phyloP scores from a whole-genome alignment of 2,888 invertebrate species.

The Shargacucullia verbasci region DNA sequence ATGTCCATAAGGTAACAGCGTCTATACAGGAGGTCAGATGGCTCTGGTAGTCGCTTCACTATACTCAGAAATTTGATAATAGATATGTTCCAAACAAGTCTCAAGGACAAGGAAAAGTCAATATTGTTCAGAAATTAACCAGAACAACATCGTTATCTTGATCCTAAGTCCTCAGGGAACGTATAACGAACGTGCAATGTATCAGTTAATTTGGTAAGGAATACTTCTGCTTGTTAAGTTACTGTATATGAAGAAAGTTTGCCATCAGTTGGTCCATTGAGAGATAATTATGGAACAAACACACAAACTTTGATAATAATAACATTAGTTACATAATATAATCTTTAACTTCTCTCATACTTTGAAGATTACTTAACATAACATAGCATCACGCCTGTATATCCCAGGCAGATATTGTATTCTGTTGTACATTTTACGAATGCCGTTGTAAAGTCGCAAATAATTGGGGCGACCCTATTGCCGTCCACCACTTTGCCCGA shows the following conservation, averaged over 20 bases:
- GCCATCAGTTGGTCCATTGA: conserved; percentile 1
- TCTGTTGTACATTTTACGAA: too few relatives aligned
- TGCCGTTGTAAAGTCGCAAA: too few relatives aligned
- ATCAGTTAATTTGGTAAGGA: too few relatives aligned
- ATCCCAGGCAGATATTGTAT: too few relatives aligned
- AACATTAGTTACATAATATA: not conserved
- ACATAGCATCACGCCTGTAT: too few relatives aligned
- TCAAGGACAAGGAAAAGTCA: not conserved
- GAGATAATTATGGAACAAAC: not conserved
- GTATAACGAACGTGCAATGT: too few relatives aligned
- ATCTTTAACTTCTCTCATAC: not conserved
- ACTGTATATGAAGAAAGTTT: conserved; percentile 24
- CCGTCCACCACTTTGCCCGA: too few relatives aligned
- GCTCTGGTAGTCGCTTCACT: too few relatives aligned
- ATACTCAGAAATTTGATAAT: not conserved
- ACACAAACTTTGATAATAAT: not conserved
- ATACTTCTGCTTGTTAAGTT: conserved; percentile 5
- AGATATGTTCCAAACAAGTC: not conserved
- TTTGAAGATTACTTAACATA: too few relatives aligned
- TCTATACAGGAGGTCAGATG: too few relatives aligned
- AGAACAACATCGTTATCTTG: conserved; percentile 9
- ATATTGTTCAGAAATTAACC: conserved; percentile 8
- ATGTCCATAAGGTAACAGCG: too few relatives aligned
- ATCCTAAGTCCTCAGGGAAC: conserved; percentile 2
- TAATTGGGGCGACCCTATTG: too few relatives aligned